A percentile compares a stretch with the other conserved stretches of the same genome.
phyloP scores from a whole-genome alignment of 2,113 vertebrate genomes.

The Ictalurus furcatus region DNA sequence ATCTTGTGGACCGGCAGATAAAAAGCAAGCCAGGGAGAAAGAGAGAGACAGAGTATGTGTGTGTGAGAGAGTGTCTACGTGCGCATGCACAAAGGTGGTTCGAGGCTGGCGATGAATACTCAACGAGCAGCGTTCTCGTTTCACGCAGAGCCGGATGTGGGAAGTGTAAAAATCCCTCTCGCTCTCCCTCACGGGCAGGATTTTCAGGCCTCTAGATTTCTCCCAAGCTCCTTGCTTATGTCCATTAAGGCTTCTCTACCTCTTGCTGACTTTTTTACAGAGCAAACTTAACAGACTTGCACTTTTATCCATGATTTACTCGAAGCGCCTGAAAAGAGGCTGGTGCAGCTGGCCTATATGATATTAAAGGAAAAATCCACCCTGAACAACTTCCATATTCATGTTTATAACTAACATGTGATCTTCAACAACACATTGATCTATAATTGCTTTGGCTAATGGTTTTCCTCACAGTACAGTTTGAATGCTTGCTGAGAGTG shows the following conservation, averaged over 20 bases:
- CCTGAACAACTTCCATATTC: not conserved
- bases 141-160: conserved; percentile 77
- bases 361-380: conserved; percentile 56
- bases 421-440: not conserved
- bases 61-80: conserved; percentile 6
- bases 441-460: not conserved
- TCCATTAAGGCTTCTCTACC: conserved; percentile 66
- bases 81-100: conserved; percentile 59
- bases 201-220: conserved; percentile 74
- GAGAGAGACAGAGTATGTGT: conserved; percentile 15
- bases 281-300: conserved; percentile 9
- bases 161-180: conserved; percentile 80
- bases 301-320: conserved; percentile 52
- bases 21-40: conserved; percentile 75
- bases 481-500: not conserved
- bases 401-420: not conserved
- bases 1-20: conserved; percentile 90
- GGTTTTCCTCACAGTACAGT: not conserved
- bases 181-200: conserved; percentile 79
- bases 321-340: conserved; percentile 64
- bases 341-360: conserved; percentile 59
- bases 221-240: conserved; percentile 59
- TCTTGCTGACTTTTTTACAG: conserved; percentile 58
- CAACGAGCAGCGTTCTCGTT: conserved; percentile 72
- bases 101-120: conserved; percentile 76